A percentile compares a stretch with the other conserved stretches of the same genome.
phyloP scores from a whole-genome alignment of 2,888 invertebrate genomes.

The Volucella inflata region DNA sequence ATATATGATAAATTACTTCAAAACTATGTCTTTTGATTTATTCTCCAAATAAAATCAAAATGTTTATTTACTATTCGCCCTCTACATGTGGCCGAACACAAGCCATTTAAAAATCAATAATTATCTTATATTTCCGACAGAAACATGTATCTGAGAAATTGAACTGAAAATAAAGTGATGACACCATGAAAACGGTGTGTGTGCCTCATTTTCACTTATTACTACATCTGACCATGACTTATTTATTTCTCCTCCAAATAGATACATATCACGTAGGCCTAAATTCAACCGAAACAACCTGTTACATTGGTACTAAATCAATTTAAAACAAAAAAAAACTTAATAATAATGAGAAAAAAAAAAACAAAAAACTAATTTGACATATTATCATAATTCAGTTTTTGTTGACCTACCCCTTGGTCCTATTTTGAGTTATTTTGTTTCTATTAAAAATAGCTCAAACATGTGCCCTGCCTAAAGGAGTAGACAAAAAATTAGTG shows the following conservation, averaged over 20 bases:
- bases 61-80: slow-evolving; percentile 7
- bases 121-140: slow-evolving; percentile 41
- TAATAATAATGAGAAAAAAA: too few species aligned
- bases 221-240: slow-evolving; percentile 35
- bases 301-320: slow-evolving; percentile 45
- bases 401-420: slow-evolving; percentile 73
- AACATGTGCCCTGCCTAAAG: slow-evolving; percentile 42
- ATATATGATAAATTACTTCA: not conserved
- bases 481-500: slow-evolving; percentile 28
- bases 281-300: slow-evolving; percentile 56
- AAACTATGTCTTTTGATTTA: slow-evolving; percentile 13
- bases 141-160: slow-evolving; percentile 31
- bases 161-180: slow-evolving; percentile 63
- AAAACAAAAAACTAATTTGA: slow-evolving; percentile 12
- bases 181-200: slow-evolving; percentile 51
- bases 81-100: slow-evolving; percentile 1
- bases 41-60: slow-evolving; percentile 10
- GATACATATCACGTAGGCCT: not conserved
- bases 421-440: slow-evolving; percentile 54
- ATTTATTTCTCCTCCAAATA: not conserved
- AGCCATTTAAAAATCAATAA: slow-evolving; percentile 40
- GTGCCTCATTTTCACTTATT: slow-evolving; percentile 6
- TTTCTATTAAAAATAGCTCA: slow-evolving; percentile 26
- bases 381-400: slow-evolving; percentile 24
- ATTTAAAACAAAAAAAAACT: too few species aligned